Conservation (phyloP, 1,140 invertebrate genomes). For the Trichonephila clavata region DNA sequence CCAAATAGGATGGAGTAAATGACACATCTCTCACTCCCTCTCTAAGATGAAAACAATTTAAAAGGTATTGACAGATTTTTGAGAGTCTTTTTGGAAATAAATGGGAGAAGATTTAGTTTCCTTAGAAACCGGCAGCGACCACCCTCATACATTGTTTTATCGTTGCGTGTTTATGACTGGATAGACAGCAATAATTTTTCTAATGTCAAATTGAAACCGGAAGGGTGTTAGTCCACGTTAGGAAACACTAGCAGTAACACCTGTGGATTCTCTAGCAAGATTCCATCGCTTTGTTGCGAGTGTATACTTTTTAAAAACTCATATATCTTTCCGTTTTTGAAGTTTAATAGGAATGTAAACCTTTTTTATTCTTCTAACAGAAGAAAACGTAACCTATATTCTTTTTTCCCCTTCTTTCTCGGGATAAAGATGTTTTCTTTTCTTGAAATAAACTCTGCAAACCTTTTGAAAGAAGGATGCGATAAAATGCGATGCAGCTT, state of each 20-base stretch:
- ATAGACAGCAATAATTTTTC: conserved; percentile 41
- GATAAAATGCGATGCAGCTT: not conserved
- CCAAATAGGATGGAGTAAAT: conserved; percentile 44
- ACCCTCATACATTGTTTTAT: conserved; percentile 37
- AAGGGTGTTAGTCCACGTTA: not conserved
- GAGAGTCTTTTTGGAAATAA: conserved; percentile 32
- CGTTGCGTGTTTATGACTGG: conserved; percentile 49
- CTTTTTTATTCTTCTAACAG: not conserved
- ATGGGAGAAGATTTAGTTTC: conserved; percentile 59
- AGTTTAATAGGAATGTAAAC: not conserved
- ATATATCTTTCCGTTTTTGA: not conserved
- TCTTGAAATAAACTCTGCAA: not conserved
- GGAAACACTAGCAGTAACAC: conserved; percentile 26
- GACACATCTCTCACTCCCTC: conserved; percentile 9
- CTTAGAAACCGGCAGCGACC: conserved; percentile 12
- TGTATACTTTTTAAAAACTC: not conserved
- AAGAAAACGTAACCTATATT: not conserved
- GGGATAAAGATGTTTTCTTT: not conserved
- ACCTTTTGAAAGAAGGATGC: not conserved
- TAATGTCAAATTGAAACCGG: conserved; percentile 37
- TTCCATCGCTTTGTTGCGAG: not conserved
- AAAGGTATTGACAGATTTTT: conserved; percentile 63
- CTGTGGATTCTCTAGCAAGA: conserved; percentile 37
- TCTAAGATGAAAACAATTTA: conserved; percentile 51
- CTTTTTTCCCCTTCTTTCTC: not conserved